phyloP scores from a whole-genome alignment of 2,888 invertebrate genomes.

The Cinara cedri region DNA sequence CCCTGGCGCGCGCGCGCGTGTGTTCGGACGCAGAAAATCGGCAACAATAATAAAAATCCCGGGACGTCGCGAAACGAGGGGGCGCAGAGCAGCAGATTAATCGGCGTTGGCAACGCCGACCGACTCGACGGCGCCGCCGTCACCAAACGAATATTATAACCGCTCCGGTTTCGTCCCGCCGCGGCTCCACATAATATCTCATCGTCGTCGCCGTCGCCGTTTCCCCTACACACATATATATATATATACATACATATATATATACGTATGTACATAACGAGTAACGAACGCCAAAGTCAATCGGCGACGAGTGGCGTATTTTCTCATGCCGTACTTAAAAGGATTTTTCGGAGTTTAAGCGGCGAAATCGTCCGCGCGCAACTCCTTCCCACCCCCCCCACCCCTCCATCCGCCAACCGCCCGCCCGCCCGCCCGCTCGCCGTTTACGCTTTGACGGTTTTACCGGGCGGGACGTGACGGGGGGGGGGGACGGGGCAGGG shows the following conservation, averaged over 20 bases:
- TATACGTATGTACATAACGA: no score
- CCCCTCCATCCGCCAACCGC: background rate
- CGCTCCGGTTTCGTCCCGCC: background rate
- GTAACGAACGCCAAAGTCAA: slow-evolving; percentile 28
- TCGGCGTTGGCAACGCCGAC: slow-evolving; percentile 52
- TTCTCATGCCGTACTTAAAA: slow-evolving; percentile 35
- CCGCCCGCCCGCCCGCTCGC: background rate
- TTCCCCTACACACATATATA: no score
- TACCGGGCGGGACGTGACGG: no score
- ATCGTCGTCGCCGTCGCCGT: no score
- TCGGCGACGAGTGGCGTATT: slow-evolving; percentile 30
- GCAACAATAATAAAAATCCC: slow-evolving; percentile 49
- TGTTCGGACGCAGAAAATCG: slow-evolving; percentile 19
- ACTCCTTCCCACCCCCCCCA: no score
- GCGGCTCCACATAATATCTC: background rate
- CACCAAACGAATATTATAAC: slow-evolving; percentile 32
- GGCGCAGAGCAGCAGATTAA: slow-evolving; percentile 36
- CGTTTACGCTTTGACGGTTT: no score
- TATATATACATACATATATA: no score
- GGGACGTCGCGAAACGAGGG: slow-evolving; percentile 15
- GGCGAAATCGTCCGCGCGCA: slow-evolving; percentile 6
- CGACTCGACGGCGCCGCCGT: slow-evolving; percentile 50
- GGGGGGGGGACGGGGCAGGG: no score
- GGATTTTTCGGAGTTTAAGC: slow-evolving; percentile 22
- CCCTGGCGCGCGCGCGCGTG: no score